Base-by-base conservation (phyloP, 2,888 invertebrate genomes). In the Keiferia lycopersicella region DNA sequence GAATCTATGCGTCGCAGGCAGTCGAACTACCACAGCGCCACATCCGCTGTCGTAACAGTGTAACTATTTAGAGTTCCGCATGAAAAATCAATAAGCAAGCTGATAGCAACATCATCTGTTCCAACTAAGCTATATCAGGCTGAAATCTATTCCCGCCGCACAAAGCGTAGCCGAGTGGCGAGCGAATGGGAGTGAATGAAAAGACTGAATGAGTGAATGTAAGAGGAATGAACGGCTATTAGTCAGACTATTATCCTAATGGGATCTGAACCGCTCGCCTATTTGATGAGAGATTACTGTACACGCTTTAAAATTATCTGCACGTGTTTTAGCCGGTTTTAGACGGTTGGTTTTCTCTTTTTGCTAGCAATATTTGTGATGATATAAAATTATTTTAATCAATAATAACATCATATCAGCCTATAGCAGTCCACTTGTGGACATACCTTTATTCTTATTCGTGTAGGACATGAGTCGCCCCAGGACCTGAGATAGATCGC, bases 201-300 rank as follows among this genome's bases (percentile, higher is more conserved):
- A 53, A 53, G 51, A 53, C 51, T 56, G 62, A 62, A 50, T 61
- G 61, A 61, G 56, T 56, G 56, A 56, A 56, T 56, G 56, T 56
- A 56, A 77, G 79, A 82, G 77, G 86, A 86, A 85, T 81, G 83
- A 78, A 76, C 74, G 74, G 73, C 81, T 83, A 87, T 88, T 86
- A 86, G 83, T 85, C 82, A 86, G 82, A 22, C 62, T 53, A 62
- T 62, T 62, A 88, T 83, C 83, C 85, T 85, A 86, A 87, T 87
- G 85, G 86, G 81, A 83, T 83, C 81, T 81, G 73, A 72, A 81
- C 83, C 79, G 79, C 75, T 77, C 74, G 75, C 71, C 75, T 79
- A 78, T 81, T 79, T 83, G 83, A 82, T 75, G 74, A 73, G 70
- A 74, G 76, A 78, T 74, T 72, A 73, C 74, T 67, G 69, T 70